Percentiles rank a stretch among this genome's conserved stretches.
Evolutionary conservation across 1,140 invertebrate genomes (phyloP).

Genomic region (Ostrea edulis): DNA sequence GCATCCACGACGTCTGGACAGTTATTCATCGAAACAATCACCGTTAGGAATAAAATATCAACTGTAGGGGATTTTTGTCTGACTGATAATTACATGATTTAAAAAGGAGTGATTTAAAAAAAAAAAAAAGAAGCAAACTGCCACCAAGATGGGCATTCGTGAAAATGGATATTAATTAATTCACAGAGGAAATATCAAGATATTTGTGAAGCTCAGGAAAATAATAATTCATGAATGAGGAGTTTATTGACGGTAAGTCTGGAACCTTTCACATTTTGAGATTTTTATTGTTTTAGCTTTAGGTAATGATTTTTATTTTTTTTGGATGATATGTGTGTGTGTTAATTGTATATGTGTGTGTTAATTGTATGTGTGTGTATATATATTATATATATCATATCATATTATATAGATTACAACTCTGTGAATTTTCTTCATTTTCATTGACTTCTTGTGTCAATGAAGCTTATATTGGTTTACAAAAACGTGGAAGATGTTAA

Average conservation of each 20-base stretch:
- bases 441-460: no score
- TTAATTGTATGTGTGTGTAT: no score
- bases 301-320: no score
- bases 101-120: background rate
- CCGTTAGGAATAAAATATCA: background rate
- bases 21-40: background rate
- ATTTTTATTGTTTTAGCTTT: no score
- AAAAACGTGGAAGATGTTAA: no score
- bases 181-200: background rate
- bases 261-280: background rate
- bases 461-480: no score
- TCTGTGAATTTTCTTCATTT: no score
- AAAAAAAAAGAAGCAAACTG: background rate
- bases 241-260: constrained; percentile 17
- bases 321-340: no score
- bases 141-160: background rate
- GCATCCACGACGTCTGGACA: background rate
- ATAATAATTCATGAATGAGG: background rate
- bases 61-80: background rate
- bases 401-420: no score
- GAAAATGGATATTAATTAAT: background rate
- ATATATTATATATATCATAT: no score
- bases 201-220: background rate
- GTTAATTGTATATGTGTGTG: no score
- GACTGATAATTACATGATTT: background rate